Base-by-base conservation (phyloP, 2,888 invertebrate species). In the Cosmorhoe ocellata region DNA sequence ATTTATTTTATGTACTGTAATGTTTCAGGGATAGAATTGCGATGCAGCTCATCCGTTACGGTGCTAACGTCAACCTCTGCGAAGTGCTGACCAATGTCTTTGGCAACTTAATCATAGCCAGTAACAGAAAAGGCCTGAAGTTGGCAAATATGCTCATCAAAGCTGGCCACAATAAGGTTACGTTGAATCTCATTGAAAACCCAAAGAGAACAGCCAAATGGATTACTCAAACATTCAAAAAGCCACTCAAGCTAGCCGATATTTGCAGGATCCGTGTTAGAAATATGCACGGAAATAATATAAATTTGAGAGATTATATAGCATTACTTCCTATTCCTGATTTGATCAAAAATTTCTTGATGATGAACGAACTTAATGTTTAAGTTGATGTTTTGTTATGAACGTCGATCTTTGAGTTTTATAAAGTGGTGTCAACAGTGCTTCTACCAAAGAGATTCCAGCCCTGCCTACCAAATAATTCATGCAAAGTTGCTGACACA, bases 41-140 rank as follows among this genome's bases (percentile, higher is more conserved):
- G 1, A 79, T 88, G 33, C 72, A 91, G 8, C 80, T 94, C 7
- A 91, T 94, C 41, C 89, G 91, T 44, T 90, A 93, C 58, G 94
- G 94, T 26, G 92, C 92, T 7, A 92, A 93, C 64, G 93, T 93
- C 0, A 93, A 93, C 69, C 77, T 90, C 1, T 90, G 91, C 55
- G 92, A 92, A 63, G 81, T 92, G 48, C 84, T 90, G 44, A 85
- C 91, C 1, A 91, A 89, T 58, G 83, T 82, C 3, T 82, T 92
- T 46, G 93, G 92, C 61, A 92, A 92, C 66, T 71, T 93, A 37
- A 85, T 91, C 11, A 83, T 92, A 59, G 92, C 92, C 7, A 88
- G 91, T 56, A 80, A 87, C 47, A 70, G 82, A 32, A 64, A 70
- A 30, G 71, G 79, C 7, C 63, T 64, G 42, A 64, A 66, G 34